Percentiles rank a stretch among this genome's conserved stretches.
Evolutionary conservation across 2,113 vertebrate genomes (phyloP).

Genomic region (Mirounga angustirostris): DNA sequence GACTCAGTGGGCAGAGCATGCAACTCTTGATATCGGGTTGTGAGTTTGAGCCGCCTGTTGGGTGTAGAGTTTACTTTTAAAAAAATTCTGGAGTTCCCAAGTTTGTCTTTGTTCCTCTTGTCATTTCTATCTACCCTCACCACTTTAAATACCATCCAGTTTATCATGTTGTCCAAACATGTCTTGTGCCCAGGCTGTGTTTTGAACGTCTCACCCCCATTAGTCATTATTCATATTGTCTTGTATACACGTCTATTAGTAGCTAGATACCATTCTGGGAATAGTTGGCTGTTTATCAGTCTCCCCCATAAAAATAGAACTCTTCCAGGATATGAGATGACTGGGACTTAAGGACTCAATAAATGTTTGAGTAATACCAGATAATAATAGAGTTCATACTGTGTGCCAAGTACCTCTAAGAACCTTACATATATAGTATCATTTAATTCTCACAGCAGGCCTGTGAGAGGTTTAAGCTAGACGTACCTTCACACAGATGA

Average conservation of each 20-base stretch:
- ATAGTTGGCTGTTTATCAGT: not conserved
- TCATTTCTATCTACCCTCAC: not conserved
- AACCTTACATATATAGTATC: not conserved
- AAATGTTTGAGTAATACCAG: not conserved
- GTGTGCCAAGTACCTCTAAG: not conserved
- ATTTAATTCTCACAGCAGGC: not conserved
- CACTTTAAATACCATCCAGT: not conserved
- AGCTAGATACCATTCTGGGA: not conserved
- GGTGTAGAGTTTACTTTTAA: not conserved
- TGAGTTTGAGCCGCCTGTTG: not conserved
- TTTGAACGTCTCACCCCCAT: not conserved
- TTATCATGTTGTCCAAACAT: not conserved
- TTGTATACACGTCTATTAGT: not conserved
- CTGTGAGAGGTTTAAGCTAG: not conserved
- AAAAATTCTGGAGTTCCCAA: not conserved
- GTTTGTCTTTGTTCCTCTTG: not conserved
- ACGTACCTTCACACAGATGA: not conserved
- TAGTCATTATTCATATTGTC: not conserved
- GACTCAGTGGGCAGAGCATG: not conserved
- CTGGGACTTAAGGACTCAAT: not conserved
- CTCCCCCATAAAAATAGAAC: not conserved
- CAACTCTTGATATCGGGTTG: not conserved
- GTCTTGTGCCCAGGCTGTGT: not conserved
- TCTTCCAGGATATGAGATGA: not conserved
- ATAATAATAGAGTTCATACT: not conserved